These are phyloP conservation scores for Elmis aenea DNA, from an alignment of 2,888 invertebrate species.

Conservation along the genomic window DNA sequence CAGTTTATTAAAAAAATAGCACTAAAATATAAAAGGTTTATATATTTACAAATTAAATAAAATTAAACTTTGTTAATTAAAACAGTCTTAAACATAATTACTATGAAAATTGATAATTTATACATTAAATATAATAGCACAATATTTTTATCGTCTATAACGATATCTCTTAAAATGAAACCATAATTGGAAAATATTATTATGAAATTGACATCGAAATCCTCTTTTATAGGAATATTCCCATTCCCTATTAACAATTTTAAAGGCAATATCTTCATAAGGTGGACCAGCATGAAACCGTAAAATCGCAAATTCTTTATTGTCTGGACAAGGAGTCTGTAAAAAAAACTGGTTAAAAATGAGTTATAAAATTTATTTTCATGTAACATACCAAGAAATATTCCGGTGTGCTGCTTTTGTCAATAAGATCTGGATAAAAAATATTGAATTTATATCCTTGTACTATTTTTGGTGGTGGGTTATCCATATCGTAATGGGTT, in stretches of 20 bases:
- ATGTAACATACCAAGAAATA: constrained; percentile 72
- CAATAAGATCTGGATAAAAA: constrained; percentile 98
- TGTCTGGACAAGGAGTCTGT: constrained; percentile 85
- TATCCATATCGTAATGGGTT: constrained; percentile 99
- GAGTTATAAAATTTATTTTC: no score
- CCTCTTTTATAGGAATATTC: constrained; percentile 98
- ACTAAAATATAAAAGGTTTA: no score
- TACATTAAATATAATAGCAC: constrained; percentile 4
- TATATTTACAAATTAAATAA: no score
- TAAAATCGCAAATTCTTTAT: constrained; percentile 90
- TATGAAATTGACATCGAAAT: constrained; percentile 98
- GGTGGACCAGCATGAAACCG: constrained; percentile 98
- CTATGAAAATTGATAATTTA: no score
- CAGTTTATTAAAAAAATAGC: no score
- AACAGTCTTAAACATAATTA: no score
- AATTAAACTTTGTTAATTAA: no score
- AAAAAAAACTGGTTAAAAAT: constrained; percentile 33
- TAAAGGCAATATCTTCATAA: constrained; percentile 98
- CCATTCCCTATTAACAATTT: constrained; percentile 99
- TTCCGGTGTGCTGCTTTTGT: constrained; percentile 86
- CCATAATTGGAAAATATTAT: constrained; percentile 99
- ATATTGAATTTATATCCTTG: constrained; percentile 99
- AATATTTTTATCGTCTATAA: constrained; percentile 66
- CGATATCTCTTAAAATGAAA: constrained; percentile 98
- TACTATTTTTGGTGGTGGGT: constrained; percentile 99